Evolutionary conservation across 2,113 vertebrate genomes (phyloP), one percentile per base, ranked within the genome.

Genomic region (Cyprinodon tularosa): DNA sequence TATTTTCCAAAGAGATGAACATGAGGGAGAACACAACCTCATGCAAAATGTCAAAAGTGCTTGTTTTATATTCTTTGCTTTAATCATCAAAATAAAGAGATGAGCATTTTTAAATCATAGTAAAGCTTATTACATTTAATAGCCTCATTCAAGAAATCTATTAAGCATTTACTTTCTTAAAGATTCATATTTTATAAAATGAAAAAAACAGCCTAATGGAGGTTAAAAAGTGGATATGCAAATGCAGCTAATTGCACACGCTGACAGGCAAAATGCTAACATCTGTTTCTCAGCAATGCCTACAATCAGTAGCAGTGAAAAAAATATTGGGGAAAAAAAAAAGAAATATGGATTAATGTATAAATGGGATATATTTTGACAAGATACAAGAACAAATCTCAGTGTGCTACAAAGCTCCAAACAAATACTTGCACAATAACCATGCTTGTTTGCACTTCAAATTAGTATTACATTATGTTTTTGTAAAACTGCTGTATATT

Each of bases 181-280:
- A 53, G 86, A 90, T 92, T 76, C 82, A 90, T 88, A 91, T 91
- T 91, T 89, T 90, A 83, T 83, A 79, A 80, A 83, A 44, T 75
- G 71, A 81, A 84, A 90, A 82, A 80, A 82, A 80, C 78, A 84
- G 82, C 78, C 82, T 74, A 82, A 83, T 86, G 74, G 74, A 59
- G 68, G 76, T 77, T 91, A 90, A 88, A 84, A 50, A 48, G 83
- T 80, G 81, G 83, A 90, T 93, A 94, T 94, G 94, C 93, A 94
- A 94, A 95, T 94, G 71, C 57, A 71, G 68, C 88, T 94, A 93
- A 95, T 95, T 94, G 92, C 81, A 89, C 93, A 95, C 92, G 92
- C 94, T 93, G 94, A 94, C 93, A 93, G 82, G 91, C 85, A 91
- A 93, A 91, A 90, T 88, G 86, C 77, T 87, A 91, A 94, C 94